phyloP scores from a whole-genome alignment of 2,888 invertebrate genomes.

The Hirtodrosophila trivittata region DNA sequence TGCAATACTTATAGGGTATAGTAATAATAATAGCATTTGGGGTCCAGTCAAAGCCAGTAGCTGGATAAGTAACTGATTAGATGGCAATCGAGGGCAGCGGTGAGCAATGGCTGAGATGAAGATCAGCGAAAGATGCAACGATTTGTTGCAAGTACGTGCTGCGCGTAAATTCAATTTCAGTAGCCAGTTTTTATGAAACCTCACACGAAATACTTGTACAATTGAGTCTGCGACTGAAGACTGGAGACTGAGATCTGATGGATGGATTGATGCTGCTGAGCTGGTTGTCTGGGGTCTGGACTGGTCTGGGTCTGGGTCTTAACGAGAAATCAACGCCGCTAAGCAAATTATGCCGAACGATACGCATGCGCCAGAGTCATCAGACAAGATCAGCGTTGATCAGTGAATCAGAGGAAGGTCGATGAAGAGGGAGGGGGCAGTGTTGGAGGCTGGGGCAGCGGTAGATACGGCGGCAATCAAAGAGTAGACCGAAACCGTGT shows the following conservation, averaged over 20 bases:
- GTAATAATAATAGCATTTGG: constrained; percentile 5
- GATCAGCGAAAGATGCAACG: constrained; percentile 70
- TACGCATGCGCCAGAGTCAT: constrained; percentile 81
- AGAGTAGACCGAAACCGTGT: constrained; percentile 44
- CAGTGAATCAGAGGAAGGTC: constrained; percentile 20
- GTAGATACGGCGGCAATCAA: constrained; percentile 49
- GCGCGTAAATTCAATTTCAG: constrained; percentile 82
- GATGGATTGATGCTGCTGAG: not conserved
- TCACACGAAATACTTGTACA: constrained; percentile 41
- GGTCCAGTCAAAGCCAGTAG: constrained; percentile 62
- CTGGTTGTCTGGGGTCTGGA: constrained; percentile 1
- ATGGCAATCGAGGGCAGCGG: constrained; percentile 27
- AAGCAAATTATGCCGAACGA: constrained; percentile 81
- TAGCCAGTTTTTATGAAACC: constrained; percentile 60
- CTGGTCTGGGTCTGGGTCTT: constrained; percentile 54
- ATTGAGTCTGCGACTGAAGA: constrained; percentile 34
- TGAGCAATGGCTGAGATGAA: constrained; percentile 13
- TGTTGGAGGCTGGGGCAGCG: constrained; percentile 9
- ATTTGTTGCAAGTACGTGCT: constrained; percentile 83
- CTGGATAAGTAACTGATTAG: constrained; percentile 53
- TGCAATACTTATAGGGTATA: constrained; percentile 2
- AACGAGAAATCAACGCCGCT: constrained; percentile 80
- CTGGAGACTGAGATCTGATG: constrained; percentile 12
- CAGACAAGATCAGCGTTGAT: constrained; percentile 53
- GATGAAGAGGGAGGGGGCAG: not conserved